Conservation (phyloP, 2,113 vertebrate species). For the Zosterops borbonicus region DNA sequence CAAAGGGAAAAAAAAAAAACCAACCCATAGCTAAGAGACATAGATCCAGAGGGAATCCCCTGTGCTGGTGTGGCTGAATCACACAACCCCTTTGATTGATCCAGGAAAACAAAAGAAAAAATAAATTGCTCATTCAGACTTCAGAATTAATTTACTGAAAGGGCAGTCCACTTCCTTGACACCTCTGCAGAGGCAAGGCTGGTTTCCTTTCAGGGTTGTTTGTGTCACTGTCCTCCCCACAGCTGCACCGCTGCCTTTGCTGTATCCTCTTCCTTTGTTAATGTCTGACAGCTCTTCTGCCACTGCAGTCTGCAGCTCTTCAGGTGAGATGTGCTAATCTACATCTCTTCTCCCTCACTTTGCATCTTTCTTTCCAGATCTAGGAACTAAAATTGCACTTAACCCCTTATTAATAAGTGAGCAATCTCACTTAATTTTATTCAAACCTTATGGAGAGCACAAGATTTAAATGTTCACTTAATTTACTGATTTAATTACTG, state of each 20-base stretch:
- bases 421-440: background rate
- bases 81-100: background rate
- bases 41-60: conserved; percentile 23
- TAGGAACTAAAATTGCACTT: background rate
- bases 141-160: background rate
- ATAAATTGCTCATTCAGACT: background rate
- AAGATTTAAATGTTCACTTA: background rate
- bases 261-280: background rate
- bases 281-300: background rate
- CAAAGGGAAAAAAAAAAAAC: background rate
- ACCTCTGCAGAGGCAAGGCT: background rate
- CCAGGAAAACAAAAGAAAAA: background rate
- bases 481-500: background rate
- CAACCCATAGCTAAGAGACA: background rate
- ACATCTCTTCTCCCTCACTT: background rate
- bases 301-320: background rate
- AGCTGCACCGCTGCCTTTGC: background rate
- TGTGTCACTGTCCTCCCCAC: background rate
- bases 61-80: background rate
- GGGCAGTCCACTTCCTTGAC: background rate
- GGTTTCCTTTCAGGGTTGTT: background rate
- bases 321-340: background rate
- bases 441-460: background rate
- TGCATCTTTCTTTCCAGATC: background rate
- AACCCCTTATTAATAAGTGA: background rate